phyloP scores from a whole-genome alignment of 1,140 invertebrate genomes.

The Bombus vancouverensis region DNA sequence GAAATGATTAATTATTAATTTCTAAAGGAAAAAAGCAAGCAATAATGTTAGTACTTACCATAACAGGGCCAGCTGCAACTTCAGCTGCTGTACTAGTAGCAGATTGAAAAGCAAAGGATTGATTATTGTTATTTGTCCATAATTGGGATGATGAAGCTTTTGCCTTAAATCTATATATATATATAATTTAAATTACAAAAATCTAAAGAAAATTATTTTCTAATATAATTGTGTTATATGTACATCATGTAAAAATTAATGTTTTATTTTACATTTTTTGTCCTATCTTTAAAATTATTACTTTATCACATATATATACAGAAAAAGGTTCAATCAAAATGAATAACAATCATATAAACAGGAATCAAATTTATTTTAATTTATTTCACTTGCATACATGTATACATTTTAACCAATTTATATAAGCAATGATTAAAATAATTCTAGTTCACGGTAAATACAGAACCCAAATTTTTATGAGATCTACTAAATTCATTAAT shows the following conservation, averaged over 20 bases:
- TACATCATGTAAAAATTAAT: not conserved
- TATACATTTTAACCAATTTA: not conserved
- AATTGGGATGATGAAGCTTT: constrained; percentile 5
- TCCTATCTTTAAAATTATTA: not conserved
- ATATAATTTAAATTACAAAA: not conserved
- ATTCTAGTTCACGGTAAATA: not conserved
- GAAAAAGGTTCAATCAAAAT: not conserved
- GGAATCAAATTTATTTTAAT: not conserved
- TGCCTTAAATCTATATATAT: constrained; percentile 11
- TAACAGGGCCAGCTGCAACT: constrained; percentile 34
- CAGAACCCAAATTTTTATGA: not conserved
- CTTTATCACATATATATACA: not conserved
- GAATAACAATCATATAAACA: not conserved
- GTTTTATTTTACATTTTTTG: not conserved
- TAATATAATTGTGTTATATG: not conserved
- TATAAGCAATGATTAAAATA: not conserved
- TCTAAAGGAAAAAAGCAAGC: not conserved
- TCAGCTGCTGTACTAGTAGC: constrained; percentile 22
- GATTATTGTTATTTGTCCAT: constrained; percentile 11
- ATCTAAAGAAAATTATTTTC: not conserved
- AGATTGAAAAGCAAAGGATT: constrained; percentile 22
- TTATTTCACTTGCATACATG: constrained; percentile 8
- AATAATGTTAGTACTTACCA: constrained; percentile 32
- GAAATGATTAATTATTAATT: not conserved
- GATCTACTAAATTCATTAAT: not conserved